A percentile compares a stretch with the other conserved stretches of the same genome.
Evolutionary conservation across 1,140 invertebrate species (phyloP).

Genomic region (Bilobella aurantiaca): DNA sequence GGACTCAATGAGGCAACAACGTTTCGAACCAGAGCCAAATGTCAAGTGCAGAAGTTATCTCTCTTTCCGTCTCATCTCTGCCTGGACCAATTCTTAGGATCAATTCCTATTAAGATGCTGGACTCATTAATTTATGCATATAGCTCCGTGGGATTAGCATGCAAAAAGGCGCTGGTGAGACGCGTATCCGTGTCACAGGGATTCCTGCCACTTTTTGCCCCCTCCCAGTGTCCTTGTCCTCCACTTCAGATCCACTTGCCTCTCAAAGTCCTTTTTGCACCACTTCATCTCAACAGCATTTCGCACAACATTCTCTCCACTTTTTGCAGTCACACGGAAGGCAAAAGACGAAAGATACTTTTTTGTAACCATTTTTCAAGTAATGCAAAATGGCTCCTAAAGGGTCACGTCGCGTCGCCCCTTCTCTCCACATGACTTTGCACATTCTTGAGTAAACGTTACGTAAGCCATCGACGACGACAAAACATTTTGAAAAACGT

Average conservation of each 20-base stretch:
- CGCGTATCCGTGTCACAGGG: neutral
- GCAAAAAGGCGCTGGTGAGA: neutral
- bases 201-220: neutral
- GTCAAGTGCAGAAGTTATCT: constrained; percentile 1
- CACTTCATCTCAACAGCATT: neutral
- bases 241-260: neutral
- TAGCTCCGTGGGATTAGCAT: neutral
- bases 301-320: neutral
- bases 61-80: neutral
- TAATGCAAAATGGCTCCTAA: no score
- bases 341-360: neutral
- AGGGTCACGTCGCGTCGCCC: no score
- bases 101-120: neutral
- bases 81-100: neutral
- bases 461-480: neutral
- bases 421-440: no score
- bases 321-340: no score
- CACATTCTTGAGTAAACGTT: no score
- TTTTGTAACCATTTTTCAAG: no score
- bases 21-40: neutral
- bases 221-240: neutral
- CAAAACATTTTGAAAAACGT: neutral
- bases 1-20: neutral
- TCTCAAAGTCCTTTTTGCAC: neutral
- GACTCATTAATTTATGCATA: no score